Evolutionary conservation across 2,113 vertebrate species (phyloP).

Genomic region (Gila orcuttii): DNA sequence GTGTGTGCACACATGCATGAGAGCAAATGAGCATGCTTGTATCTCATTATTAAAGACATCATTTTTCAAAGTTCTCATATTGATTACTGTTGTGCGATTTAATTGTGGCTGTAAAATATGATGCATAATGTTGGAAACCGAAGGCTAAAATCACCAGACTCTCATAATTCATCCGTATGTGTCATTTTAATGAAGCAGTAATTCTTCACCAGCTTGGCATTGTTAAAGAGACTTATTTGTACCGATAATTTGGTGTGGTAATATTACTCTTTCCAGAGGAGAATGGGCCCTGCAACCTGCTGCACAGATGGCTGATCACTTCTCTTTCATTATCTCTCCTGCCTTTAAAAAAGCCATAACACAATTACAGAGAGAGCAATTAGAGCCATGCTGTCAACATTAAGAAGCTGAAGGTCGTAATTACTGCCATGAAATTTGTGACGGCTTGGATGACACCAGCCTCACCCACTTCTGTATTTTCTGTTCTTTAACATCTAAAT

Average conservation of each 20-base stretch:
- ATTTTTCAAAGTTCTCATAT: conserved; percentile 70
- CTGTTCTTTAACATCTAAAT: conserved; percentile 15
- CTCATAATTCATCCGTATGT: conserved; percentile 63
- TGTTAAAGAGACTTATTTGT: conserved; percentile 59
- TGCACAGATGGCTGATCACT: conserved; percentile 64
- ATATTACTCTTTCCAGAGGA: conserved; percentile 50
- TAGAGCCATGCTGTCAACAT: conserved; percentile 68
- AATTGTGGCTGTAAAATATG: conserved; percentile 68
- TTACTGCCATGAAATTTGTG: conserved; percentile 70
- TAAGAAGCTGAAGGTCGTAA: conserved; percentile 71
- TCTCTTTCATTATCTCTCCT: conserved; percentile 60
- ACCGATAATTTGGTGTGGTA: conserved; percentile 49
- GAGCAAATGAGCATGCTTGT: conserved; percentile 21
- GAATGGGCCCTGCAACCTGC: conserved; percentile 47
- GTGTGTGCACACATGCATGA: conserved; percentile 27
- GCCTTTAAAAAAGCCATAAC: conserved; percentile 64
- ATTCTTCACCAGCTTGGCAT: conserved; percentile 55
- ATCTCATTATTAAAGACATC: conserved; percentile 46
- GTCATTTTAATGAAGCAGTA: conserved; percentile 53
- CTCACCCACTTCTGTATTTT: conserved; percentile 36
- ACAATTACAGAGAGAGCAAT: conserved; percentile 73
- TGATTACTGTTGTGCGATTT: conserved; percentile 67
- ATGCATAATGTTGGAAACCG: conserved; percentile 54
- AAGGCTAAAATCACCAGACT: conserved; percentile 53
- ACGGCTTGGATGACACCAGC: conserved; percentile 61